Evolutionary conservation across 2,113 vertebrate genomes (phyloP).

Genomic region (Parus major): DNA sequence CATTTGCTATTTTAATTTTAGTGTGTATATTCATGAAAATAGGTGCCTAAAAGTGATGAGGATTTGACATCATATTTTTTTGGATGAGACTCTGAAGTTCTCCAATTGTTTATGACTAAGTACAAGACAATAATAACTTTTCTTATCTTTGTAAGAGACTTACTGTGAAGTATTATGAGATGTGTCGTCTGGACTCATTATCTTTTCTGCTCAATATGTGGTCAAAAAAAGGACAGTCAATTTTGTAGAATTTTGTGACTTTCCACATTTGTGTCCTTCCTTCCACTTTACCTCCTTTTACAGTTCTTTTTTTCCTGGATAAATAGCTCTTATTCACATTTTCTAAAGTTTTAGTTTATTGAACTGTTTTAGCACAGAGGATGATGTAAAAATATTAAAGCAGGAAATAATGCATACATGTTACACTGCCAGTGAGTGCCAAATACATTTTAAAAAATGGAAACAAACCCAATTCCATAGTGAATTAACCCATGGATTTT

Average conservation of each 20-base stretch:
- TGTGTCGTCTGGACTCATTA: neutral
- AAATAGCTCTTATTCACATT: neutral
- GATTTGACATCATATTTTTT: neutral
- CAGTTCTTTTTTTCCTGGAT: neutral
- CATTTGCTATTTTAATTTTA: neutral
- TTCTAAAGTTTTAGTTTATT: neutral
- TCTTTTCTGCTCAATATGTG: neutral
- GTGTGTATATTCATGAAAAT: neutral
- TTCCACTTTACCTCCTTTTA: neutral
- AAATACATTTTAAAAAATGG: neutral
- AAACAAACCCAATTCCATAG: neutral
- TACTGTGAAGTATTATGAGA: neutral
- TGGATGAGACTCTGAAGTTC: neutral
- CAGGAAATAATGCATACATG: neutral
- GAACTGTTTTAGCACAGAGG: neutral
- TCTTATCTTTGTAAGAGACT: neutral
- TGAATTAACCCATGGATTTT: neutral
- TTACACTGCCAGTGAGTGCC: neutral
- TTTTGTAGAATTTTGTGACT: neutral
- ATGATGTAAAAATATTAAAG: neutral
- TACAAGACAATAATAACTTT: neutral
- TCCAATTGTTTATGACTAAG: neutral
- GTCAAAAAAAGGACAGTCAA: neutral
- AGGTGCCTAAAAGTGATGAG: neutral
- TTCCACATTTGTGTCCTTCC: rapidly evolving